phyloP scores from a whole-genome alignment of 2,113 vertebrate genomes.

The Sardina pilchardus region DNA sequence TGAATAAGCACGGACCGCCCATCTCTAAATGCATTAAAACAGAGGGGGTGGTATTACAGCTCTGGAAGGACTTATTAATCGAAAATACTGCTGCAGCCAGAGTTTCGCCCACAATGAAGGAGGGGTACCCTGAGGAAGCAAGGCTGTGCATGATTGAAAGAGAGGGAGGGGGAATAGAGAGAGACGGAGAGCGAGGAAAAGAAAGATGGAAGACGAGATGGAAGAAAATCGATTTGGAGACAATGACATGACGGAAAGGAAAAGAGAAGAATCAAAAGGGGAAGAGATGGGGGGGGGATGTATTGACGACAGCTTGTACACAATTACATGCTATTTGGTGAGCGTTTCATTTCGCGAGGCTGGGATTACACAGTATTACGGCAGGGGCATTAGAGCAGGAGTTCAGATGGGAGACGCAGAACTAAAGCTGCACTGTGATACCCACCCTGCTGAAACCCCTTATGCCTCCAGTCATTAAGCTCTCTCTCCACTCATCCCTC shows the following conservation, averaged over 20 bases:
- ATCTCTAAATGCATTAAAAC: not conserved
- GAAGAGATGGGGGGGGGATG: not conserved
- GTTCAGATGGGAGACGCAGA: not conserved
- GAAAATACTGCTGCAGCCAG: not conserved
- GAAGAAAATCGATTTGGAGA: not conserved
- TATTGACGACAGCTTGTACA: not conserved
- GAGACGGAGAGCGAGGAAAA: not conserved
- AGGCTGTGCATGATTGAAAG: not conserved
- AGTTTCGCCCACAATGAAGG: not conserved
- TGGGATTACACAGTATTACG: conserved; percentile 24
- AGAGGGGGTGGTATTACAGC: not conserved
- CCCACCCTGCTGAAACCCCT: conserved; percentile 11
- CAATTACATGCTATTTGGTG: conserved; percentile 7
- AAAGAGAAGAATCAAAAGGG: not conserved
- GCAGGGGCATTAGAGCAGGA: conserved; percentile 14
- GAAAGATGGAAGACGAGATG: not conserved
- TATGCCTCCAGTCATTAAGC: not conserved
- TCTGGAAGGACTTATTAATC: not conserved
- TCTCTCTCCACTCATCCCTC: not conserved
- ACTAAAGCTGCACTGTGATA: not conserved
- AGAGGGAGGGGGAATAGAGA: not conserved
- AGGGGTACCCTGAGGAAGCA: not conserved
- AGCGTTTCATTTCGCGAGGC: conserved; percentile 6
- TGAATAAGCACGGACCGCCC: not conserved
- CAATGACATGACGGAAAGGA: not conserved